Base-by-base conservation (phyloP, 1,140 invertebrate species). In the Muscidifurax raptorellus region DNA sequence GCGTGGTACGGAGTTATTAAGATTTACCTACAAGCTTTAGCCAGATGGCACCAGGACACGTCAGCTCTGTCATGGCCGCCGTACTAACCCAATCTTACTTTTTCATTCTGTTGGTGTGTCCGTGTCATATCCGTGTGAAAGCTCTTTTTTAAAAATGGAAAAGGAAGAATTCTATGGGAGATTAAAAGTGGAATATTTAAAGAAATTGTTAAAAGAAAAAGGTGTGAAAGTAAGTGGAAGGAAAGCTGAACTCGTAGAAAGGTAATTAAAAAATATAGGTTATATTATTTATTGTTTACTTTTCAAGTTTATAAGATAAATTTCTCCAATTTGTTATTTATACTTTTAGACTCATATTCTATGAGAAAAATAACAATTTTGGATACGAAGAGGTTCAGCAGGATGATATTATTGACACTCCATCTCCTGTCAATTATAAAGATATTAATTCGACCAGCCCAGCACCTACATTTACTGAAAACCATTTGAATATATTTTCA, bases 341-440 rank as follows among this genome's bases (percentile, higher is more conserved):
- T 12, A 10, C 7, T 10, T 12, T 44, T 44, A 76, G 74, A 76
- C 47, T 76, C 2, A 47, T 47, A 15, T 76, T 44, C n/a, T 76
- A 76, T 47, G 74, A 76, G 9, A 76, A 44, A 76, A 76, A 76
- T 25, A 76, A 76, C 12, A 44, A 76, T 13, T 76, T 76, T 47
- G 74, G 30, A 0, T 76, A 40, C 32, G 74, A 76, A 18, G 3
- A n/a, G 25, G n/a, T 47, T 4, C 9, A 76, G 13, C 1, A 47
- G 6, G 74, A 76, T 76, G 74, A 76, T 25, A 36, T 76, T 0
- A 40, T 76, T 44, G 25, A 59, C 25, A 78, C 75, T 78, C 75
- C 47, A 59, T 40, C 47, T 0, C 10, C 75, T 28, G 12, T 28
- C 0, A 59, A 78, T 59, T 78, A 78, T 13, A 78, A 59, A 15